phyloP scores from a whole-genome alignment of 2,888 invertebrate genomes.

The Metalampra italica region DNA sequence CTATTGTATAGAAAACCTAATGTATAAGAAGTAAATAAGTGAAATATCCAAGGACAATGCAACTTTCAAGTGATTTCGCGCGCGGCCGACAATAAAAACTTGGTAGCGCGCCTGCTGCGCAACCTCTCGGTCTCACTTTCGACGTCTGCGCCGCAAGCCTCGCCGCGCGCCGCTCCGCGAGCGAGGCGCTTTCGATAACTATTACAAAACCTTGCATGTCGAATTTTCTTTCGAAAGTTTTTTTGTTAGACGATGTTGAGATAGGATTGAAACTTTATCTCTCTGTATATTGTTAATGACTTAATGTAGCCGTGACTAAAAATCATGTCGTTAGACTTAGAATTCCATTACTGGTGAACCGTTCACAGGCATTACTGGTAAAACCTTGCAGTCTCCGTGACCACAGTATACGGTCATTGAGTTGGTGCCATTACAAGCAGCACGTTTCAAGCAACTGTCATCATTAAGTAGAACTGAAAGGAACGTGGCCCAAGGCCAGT shows the following conservation, averaged over 20 bases:
- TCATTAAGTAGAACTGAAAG: conserved; percentile 75
- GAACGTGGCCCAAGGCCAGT: conserved; percentile 69
- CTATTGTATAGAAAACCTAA: conserved; percentile 72
- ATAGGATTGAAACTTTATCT: conserved; percentile 13
- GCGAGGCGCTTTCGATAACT: conserved; percentile 64
- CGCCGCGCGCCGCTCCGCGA: conserved; percentile 48
- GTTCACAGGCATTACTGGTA: conserved; percentile 19
- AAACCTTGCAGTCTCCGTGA: conserved; percentile 47
- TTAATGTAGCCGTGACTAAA: conserved; percentile 15
- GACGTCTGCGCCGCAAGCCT: conserved; percentile 49
- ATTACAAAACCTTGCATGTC: conserved; percentile 69
- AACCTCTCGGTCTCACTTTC: conserved; percentile 75
- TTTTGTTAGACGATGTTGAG: conserved; percentile 35
- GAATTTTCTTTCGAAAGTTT: conserved; percentile 70
- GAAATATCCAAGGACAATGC: conserved; percentile 77
- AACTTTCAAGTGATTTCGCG: conserved; percentile 79
- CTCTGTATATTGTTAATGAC: conserved; percentile 10
- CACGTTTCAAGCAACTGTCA: conserved; percentile 71
- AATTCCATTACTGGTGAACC: conserved; percentile 16
- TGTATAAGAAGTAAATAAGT: conserved; percentile 73
- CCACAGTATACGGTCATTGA: conserved; percentile 40
- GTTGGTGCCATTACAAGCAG: conserved; percentile 56
- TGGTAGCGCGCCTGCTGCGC: conserved; percentile 72
- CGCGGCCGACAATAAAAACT: conserved; percentile 76
- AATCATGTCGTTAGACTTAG: conserved; percentile 14